phyloP scores from a whole-genome alignment of 2,113 vertebrate species.

The Callorhinus ursinus region DNA sequence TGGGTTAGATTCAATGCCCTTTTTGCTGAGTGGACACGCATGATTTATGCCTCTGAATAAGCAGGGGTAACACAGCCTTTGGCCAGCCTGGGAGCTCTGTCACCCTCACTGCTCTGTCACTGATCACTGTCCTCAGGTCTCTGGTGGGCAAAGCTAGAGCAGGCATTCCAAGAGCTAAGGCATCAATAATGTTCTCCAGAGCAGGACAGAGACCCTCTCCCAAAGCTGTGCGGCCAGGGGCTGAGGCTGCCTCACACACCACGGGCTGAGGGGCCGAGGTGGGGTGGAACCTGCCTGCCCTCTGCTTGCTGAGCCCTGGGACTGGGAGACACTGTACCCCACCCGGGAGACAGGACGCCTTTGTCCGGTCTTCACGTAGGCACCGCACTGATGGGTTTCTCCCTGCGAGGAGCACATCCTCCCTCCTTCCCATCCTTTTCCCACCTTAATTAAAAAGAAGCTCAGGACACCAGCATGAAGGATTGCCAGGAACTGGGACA shows the following conservation, averaged over 20 bases:
- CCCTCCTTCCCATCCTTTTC: not conserved
- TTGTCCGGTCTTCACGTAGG: not conserved
- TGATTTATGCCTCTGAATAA: not conserved
- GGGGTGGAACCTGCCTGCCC: not conserved
- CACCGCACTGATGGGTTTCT: not conserved
- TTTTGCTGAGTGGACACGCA: not conserved
- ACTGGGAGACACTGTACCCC: not conserved
- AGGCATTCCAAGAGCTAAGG: not conserved
- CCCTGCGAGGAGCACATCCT: not conserved
- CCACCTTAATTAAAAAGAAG: not conserved
- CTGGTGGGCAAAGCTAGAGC: not conserved
- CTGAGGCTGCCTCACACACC: not conserved
- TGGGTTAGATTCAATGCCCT: not conserved
- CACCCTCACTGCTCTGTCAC: not conserved
- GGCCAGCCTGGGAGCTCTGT: not conserved
- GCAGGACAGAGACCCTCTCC: not conserved
- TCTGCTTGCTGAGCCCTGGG: not conserved
- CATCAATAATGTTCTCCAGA: not conserved
- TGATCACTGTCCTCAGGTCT: not conserved
- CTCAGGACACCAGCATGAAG: not conserved
- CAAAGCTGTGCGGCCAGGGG: not conserved
- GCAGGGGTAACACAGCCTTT: not conserved
- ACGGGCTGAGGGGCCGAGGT: accelerated
- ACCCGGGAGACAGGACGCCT: not conserved
- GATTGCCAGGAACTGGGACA: not conserved